Conservation (phyloP, 2,797 vertebrate species). For the Lycodopsis pacificus region DNA sequence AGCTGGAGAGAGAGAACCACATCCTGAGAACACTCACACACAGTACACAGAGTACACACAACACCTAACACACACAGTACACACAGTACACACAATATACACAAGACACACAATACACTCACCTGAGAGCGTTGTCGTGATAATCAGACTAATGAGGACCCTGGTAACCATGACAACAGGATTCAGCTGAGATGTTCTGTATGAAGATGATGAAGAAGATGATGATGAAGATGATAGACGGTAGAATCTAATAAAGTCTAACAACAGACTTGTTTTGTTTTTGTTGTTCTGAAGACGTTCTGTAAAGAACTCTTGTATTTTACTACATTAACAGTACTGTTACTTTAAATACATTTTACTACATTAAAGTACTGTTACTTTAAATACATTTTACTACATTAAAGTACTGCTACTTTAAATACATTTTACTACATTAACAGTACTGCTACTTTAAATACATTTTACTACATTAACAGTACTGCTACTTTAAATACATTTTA, state of each 20-base stretch:
- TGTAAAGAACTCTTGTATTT: too few species aligned
- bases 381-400: too few species aligned
- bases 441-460: too few species aligned
- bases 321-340: too few species aligned
- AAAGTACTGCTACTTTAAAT: too few species aligned
- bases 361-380: too few species aligned
- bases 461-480: too few species aligned
- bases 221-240: neutral
- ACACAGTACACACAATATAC: slow-evolving; percentile 7
- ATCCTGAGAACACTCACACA: slow-evolving; percentile 83
- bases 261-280: neutral
- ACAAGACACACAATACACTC: neutral
- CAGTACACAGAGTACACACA: slow-evolving; percentile 8
- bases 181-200: neutral
- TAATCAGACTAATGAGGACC: neutral
- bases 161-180: slow-evolving; percentile 8
- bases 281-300: neutral
- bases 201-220: neutral
- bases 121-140: neutral
- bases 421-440: too few species aligned
- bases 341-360: too few species aligned
- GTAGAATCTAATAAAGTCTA: slow-evolving; percentile 14
- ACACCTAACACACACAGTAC: slow-evolving; percentile 27
- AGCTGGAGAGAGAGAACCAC: slow-evolving; percentile 87
- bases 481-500: too few species aligned